Base-by-base conservation (phyloP, 1,140 invertebrate genomes). In the Bombus consobrinus region DNA sequence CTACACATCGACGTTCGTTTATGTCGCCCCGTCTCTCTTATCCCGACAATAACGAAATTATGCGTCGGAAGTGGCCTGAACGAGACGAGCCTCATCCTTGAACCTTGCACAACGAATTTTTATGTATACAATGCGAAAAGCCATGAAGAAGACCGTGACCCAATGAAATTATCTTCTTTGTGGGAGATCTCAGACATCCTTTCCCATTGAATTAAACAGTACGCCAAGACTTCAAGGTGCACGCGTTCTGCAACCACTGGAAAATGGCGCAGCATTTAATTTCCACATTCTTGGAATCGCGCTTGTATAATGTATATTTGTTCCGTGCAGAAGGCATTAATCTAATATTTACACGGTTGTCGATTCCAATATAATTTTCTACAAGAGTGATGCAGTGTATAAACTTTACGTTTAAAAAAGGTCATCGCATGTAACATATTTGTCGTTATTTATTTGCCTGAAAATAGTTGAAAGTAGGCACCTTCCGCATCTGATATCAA, bases 1-100 rank as follows among this genome's bases (percentile, higher is more conserved):
- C 76, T 68, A 64, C 72, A 77, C n/a, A 77, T 66, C 32, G 79
- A 37, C 25, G 41, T 87, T 13, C 73, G 76, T 88, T 86, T 79
- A 79, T 68, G 83, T 75, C 74, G 62, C 62, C 68, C 66, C 25
- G n/a, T 66, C 37, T 85, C 81, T 82, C 78, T 59, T 81, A 66
- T 59, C 64, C 72, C 34, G 25, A 39, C 28, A 59, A 75, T 66
- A 74, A 76, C 88, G 62, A 86, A 83, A 89, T 86, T 88, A 89
- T 74, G 34, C 76, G 84, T 62, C 83, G 83, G 72, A 88, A 86
- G 34, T 39, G 32, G 53, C 57, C 73, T 68, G 18, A 22, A 18
- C 47, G 62, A 28, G 75, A 64, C 41, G 25, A 8, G 0, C n/a
- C 12, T n/a, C 18, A 62, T 78, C 74, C 82, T 83, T 78, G 62